Evolutionary conservation across 2,888 invertebrate species (phyloP), one percentile per base, ranked within the genome.

Genomic region (Acanthacorydalis orientalis): DNA sequence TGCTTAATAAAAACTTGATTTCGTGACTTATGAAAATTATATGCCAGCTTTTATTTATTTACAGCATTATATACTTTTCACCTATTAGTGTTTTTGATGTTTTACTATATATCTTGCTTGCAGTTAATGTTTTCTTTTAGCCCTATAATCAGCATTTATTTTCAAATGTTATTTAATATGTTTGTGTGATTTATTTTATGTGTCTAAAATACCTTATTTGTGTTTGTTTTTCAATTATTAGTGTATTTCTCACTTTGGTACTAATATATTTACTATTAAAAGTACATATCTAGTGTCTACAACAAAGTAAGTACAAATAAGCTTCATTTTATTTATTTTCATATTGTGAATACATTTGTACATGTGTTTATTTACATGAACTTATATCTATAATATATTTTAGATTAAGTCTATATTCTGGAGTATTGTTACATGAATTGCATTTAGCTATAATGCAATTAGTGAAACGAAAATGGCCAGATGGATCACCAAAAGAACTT

Each of bases 351-450:
- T 23, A 23, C 6, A 23, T 23, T 23, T 23, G 2, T 23, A 23
- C 6, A 6, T 23, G 6, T 23, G 23, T 23, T 23, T 23, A 6
- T 23, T 4, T 23, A 23, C 6, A 23, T 23, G n/a, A n/a, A 23
- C 23, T 23, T 6, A 23, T 23, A 6, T 23, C 6, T 23, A 4
- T 23, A 23, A 23, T 23, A 6, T 6, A 23, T 56, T 60, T 6
- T 54, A 67, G 69, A 53, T 65, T 89, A 7, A 75, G 80, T 51
- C 69, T 90, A 16, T 89, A 89, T 57, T 74, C 77, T 1, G 80
- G 81, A n/a, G 84, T 88, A 1, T 71, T 87, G 44, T 70, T 83
- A 15, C 80, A 82, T 51, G 88, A 89, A 62, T 66, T 85, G 39
- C 72, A 77, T 53, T 69, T 71, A 32, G 75, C 75, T 1, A 62